A percentile compares a stretch with the other conserved stretches of the same genome.
phyloP scores from a whole-genome alignment of 2,113 vertebrate genomes.

The Rissa tridactyla region DNA sequence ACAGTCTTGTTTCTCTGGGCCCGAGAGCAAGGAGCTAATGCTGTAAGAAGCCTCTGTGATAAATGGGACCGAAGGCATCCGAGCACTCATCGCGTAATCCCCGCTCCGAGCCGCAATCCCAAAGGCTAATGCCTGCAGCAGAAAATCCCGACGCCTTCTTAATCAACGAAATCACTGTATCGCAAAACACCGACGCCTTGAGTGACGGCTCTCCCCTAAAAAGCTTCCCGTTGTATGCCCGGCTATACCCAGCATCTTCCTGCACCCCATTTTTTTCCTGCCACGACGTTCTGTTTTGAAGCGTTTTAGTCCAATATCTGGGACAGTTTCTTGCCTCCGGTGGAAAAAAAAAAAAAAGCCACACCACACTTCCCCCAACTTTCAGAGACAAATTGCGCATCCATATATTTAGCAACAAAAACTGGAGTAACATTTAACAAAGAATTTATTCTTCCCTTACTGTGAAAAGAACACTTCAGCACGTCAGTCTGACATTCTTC shows the following conservation, averaged over 20 bases:
- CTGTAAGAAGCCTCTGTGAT: no score
- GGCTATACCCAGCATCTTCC: neutral
- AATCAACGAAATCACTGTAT: neutral
- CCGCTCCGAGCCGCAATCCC: neutral
- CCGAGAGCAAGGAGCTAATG: neutral
- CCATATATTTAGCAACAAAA: constrained; percentile 43
- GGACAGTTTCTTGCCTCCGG: constrained; percentile 17
- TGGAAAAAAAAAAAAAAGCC: neutral
- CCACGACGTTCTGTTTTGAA: neutral
- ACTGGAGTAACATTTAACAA: constrained; percentile 7
- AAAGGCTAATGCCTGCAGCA: neutral
- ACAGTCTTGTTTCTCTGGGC: neutral
- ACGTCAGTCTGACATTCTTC: neutral
- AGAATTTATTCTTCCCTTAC: neutral
- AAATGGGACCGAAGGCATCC: neutral
- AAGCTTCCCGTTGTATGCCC: neutral
- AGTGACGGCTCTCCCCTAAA: neutral
- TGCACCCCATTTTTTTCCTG: neutral
- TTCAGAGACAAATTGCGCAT: neutral
- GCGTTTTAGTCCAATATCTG: constrained; percentile 7
- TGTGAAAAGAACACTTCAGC: neutral
- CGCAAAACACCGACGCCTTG: accelerated
- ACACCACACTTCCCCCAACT: neutral
- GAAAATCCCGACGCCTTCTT: neutral
- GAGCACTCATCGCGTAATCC: neutral